Evolutionary conservation across 2,113 vertebrate genomes (phyloP), one percentile per base, ranked within the genome.

Genomic region (Scophthalmus maximus): DNA sequence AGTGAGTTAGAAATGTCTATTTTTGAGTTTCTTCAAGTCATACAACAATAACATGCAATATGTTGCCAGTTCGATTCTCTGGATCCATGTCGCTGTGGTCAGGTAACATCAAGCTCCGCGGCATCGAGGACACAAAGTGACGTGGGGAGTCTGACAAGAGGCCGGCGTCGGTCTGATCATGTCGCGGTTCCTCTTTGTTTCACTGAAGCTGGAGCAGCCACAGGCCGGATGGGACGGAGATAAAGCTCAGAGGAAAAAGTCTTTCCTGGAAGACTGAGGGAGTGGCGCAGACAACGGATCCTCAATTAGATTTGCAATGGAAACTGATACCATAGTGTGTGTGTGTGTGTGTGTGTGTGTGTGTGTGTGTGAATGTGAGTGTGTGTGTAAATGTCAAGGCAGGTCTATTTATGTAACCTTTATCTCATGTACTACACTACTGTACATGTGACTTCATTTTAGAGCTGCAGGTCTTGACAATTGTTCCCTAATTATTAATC

Each of bases 201-300:
- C 29, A 36, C 14, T 22, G n/a, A 44, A 14, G 56, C 12, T 1
- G 0, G 8, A 51, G 40, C 20, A 3, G 17, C 32, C 9, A 1
- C 20, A 14, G 1, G n/a, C 20, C 5, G 1, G n/a, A 40, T 15
- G 26, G n/a, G 30, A 71, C 27, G 75, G 49, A 56, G 64, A 62
- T 3, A 34, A 63, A 23, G 55, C 38, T 40, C 8, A 17, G 40
- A 50, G 50, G 61, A 42, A 17, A 44, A 30, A 58, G 25, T 2
- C n/a, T 56, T 81, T 78, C 58, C 55, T 53, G 75, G 58, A 73
- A 76, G 71, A 58, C 27, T 1, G 15, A 64, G 52, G 52, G 77
- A 63, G 69, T 5, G 27, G 47, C 51, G 2, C 7, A 65, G 65
- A 55, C 26, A 30, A 23, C 29, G 55, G 30, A 32, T 30, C 32